phyloP scores from a whole-genome alignment of 2,888 invertebrate species.

The Seladonia tumulorum region DNA sequence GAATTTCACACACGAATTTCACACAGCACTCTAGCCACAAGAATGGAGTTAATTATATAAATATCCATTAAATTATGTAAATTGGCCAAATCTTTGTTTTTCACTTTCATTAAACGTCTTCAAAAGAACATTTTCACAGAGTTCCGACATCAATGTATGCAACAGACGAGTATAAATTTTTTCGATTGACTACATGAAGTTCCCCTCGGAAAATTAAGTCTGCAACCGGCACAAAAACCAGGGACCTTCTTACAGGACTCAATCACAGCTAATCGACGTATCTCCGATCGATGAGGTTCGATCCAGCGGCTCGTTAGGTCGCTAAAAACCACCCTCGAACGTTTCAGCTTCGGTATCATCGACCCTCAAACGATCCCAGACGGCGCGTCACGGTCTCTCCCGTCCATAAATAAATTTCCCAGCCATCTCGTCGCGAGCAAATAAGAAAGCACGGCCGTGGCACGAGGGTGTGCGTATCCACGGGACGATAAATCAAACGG shows the following conservation, averaged over 20 bases:
- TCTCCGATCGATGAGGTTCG: not conserved
- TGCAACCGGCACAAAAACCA: not conserved
- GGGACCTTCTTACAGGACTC: not conserved
- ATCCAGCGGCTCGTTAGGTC: not conserved
- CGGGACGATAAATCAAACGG: conserved; percentile 61
- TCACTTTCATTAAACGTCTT: not conserved
- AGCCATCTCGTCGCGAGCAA: conserved; percentile 40
- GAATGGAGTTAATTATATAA: too few relatives aligned
- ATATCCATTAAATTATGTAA: not conserved
- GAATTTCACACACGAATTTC: too few relatives aligned
- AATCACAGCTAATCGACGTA: not conserved
- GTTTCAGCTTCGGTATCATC: not conserved
- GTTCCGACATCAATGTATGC: not conserved
- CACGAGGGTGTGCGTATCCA: not conserved
- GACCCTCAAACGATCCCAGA: not conserved
- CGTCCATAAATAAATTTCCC: conserved; percentile 54
- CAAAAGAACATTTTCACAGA: not conserved
- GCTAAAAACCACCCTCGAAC: not conserved
- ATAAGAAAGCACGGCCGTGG: conserved; percentile 42
- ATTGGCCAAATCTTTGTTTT: too few relatives aligned
- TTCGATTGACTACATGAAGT: not conserved
- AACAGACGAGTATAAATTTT: not conserved
- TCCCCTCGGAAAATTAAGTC: not conserved
- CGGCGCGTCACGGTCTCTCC: conserved; percentile 8
- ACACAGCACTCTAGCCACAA: too few relatives aligned